Conservation (phyloP, 2,113 vertebrate genomes). For the Enhydra lutris region DNA sequence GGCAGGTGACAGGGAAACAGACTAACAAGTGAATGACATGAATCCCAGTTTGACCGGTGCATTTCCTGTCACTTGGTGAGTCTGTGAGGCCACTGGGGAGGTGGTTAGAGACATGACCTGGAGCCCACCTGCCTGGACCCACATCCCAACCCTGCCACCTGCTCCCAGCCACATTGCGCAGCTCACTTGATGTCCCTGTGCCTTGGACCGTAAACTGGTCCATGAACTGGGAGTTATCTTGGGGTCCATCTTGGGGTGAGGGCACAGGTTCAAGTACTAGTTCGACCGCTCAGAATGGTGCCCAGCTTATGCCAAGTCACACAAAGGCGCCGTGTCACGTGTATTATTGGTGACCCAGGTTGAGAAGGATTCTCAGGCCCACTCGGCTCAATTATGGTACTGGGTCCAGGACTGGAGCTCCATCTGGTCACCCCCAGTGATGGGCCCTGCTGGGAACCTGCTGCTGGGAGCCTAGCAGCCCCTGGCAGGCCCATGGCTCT, state of each 20-base stretch:
- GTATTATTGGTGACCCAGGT: neutral
- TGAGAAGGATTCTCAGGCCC: neutral
- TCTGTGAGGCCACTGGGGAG: neutral
- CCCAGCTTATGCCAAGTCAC: accelerated
- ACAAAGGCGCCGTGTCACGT: accelerated
- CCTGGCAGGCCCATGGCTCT: neutral
- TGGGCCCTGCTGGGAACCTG: accelerated
- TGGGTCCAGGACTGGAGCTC: neutral
- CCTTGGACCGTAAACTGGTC: neutral
- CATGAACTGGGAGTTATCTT: accelerated
- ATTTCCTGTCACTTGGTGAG: neutral
- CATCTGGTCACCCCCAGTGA: accelerated
- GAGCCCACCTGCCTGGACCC: accelerated
- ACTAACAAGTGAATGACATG: accelerated
- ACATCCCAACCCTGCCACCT: accelerated
- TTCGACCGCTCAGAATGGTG: accelerated
- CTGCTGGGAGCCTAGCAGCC: neutral
- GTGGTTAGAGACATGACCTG: neutral
- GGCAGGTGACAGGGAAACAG: accelerated
- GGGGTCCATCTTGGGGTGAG: neutral
- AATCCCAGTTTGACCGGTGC: neutral
- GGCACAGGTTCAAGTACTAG: accelerated
- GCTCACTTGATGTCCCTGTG: neutral
- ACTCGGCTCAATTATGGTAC: accelerated
- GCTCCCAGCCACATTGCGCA: neutral